Evolutionary conservation across 2,797 vertebrate species (phyloP).

Genomic region (Pipistrellus pipistrellus): DNA sequence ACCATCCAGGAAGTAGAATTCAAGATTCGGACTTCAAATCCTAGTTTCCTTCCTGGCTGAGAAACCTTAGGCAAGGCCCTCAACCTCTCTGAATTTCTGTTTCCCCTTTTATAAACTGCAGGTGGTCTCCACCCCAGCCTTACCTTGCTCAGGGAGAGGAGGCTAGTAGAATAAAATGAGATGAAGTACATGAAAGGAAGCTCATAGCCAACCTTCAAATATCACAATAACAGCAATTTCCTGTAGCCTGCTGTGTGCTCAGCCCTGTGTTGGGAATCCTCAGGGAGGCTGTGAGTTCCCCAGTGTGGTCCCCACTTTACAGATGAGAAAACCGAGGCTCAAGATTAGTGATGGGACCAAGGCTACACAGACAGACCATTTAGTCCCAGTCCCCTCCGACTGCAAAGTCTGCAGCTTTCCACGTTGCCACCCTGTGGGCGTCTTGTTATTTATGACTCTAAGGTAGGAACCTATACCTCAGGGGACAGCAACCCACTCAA

Average conservation of each 20-base stretch:
- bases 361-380: not conserved
- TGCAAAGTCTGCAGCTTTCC: not conserved
- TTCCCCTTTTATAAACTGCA: not conserved
- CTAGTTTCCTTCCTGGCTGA: constrained; percentile 1
- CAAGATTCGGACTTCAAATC: not conserved
- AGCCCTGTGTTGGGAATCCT: not conserved
- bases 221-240: not conserved
- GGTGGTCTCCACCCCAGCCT: not conserved
- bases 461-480: not conserved
- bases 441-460: constrained; percentile 4
- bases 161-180: not conserved
- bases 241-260: not conserved
- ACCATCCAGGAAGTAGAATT: not conserved
- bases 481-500: not conserved
- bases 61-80: not conserved
- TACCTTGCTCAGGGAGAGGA: not conserved
- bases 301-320: not conserved
- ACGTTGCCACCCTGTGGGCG: not conserved
- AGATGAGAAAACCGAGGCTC: constrained; percentile 40
- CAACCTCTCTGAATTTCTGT: not conserved
- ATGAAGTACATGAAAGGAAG: not conserved
- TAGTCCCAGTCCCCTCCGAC: not conserved
- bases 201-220: not conserved
- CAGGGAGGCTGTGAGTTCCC: not conserved
- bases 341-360: not conserved